These are phyloP conservation scores for Zhuqinia jingwanae DNA, from an alignment of 2,888 invertebrate species.

Conservation along the genomic window DNA sequence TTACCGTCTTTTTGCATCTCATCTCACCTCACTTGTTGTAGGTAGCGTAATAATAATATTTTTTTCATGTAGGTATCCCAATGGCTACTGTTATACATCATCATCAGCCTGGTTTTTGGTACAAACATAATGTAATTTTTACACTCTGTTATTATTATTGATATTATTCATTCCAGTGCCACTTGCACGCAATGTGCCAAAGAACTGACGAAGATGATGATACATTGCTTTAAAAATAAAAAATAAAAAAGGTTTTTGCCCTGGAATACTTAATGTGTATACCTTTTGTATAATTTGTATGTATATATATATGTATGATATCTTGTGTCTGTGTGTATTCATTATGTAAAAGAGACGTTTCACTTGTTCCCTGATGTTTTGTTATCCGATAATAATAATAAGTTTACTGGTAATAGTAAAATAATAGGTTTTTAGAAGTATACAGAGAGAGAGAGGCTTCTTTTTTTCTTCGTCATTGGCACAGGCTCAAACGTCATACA, in stretches of 20 bases:
- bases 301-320: too few species aligned
- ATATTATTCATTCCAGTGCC: neutral
- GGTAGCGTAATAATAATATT: too few species aligned
- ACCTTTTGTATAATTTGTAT: neutral
- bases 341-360: conserved; percentile 40
- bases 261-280: conserved; percentile 2
- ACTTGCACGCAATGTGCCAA: conserved; percentile 68
- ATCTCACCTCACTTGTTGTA: neutral
- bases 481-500: conserved; percentile 66
- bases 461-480: conserved; percentile 57
- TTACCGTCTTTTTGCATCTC: neutral
- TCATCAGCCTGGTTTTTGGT: too few species aligned
- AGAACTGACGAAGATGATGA: conserved; percentile 48
- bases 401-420: conserved; percentile 52
- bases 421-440: conserved; percentile 42
- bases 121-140: conserved; percentile 14
- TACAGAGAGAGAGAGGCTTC: neutral
- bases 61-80: too few species aligned
- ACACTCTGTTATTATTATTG: conserved; percentile 46
- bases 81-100: neutral
- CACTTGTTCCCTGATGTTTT: conserved; percentile 29
- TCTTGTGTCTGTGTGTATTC: too few species aligned
- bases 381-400: conserved; percentile 46
- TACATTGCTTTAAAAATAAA: conserved; percentile 22
- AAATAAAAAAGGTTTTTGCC: conserved; percentile 44